phyloP scores from a whole-genome alignment of 2,797 vertebrate species.

The Notolepis coatsorum region DNA sequence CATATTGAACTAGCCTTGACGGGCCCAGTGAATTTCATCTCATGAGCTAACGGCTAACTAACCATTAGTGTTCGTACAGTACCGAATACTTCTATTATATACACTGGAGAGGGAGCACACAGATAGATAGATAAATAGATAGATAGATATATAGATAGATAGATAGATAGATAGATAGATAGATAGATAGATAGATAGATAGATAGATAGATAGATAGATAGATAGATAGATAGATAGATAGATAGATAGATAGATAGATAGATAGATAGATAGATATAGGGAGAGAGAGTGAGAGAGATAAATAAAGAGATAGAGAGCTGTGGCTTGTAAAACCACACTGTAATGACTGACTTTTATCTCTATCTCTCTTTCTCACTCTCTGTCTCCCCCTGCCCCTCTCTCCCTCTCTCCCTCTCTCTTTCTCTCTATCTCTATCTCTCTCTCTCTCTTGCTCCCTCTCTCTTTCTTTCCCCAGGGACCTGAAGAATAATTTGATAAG shows the following conservation, averaged over 20 bases:
- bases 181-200: neutral
- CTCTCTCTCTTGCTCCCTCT: conserved; percentile 50
- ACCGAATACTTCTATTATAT: too few relatives aligned
- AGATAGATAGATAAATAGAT: too few relatives aligned
- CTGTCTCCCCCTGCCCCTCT: conserved; percentile 56
- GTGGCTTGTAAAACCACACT: too few relatives aligned
- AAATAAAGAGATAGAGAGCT: too few relatives aligned
- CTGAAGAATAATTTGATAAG: conserved; percentile 96
- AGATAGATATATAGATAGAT: neutral
- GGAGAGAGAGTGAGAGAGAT: too few relatives aligned
- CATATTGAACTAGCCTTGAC: neutral
- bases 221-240: too few relatives aligned
- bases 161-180: conserved; percentile 1
- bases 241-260: neutral
- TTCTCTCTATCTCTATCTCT: neutral
- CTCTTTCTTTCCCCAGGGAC: conserved; percentile 83
- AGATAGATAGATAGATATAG: neutral
- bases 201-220: conserved; percentile 2
- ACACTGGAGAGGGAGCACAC: too few relatives aligned
- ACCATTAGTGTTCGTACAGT: neutral
- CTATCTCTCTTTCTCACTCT: conserved; percentile 32
- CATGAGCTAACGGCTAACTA: neutral
- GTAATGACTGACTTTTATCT: conserved; percentile 11
- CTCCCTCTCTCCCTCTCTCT: neutral
- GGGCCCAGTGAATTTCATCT: neutral